Percentiles rank a stretch among this genome's conserved stretches.
Conservation (phyloP, 2,888 invertebrate genomes). For the Mythimna loreyi region DNA sequence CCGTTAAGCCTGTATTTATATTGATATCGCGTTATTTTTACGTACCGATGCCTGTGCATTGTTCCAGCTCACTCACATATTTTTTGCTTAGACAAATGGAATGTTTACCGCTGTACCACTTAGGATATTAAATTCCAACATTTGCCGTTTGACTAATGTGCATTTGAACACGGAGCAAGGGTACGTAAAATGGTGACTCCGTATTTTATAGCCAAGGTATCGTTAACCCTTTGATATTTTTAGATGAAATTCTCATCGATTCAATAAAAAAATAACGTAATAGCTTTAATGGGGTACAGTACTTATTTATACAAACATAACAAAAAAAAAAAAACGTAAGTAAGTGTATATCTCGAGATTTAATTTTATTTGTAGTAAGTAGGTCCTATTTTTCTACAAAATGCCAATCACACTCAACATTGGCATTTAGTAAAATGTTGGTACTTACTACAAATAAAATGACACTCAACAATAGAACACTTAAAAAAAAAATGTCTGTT, state of each 20-base stretch:
- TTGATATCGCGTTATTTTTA: not conserved
- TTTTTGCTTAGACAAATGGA: conserved; percentile 9
- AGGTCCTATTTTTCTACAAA: no score
- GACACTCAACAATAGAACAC: no score
- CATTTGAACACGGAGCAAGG: conserved; percentile 14
- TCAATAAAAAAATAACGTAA: no score
- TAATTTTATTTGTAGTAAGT: no score
- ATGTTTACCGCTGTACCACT: conserved; percentile 17
- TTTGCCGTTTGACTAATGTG: conserved; percentile 10
- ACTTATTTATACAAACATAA: no score
- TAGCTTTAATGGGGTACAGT: no score
- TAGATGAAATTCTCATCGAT: not conserved
- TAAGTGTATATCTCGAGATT: no score
- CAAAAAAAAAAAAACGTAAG: no score
- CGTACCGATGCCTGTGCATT: not conserved
- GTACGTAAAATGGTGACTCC: not conserved
- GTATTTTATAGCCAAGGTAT: not conserved
- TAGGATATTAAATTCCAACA: conserved; percentile 32
- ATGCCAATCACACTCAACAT: no score
- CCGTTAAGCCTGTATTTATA: not conserved
- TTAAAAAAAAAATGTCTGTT: no score
- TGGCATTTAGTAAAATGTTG: no score
- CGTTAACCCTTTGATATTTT: not conserved
- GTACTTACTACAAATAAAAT: no score
- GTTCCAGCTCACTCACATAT: not conserved